Percentiles rank a stretch among this genome's conserved stretches.
phyloP scores from a whole-genome alignment of 2,113 vertebrate genomes.

The Stegastes partitus region DNA sequence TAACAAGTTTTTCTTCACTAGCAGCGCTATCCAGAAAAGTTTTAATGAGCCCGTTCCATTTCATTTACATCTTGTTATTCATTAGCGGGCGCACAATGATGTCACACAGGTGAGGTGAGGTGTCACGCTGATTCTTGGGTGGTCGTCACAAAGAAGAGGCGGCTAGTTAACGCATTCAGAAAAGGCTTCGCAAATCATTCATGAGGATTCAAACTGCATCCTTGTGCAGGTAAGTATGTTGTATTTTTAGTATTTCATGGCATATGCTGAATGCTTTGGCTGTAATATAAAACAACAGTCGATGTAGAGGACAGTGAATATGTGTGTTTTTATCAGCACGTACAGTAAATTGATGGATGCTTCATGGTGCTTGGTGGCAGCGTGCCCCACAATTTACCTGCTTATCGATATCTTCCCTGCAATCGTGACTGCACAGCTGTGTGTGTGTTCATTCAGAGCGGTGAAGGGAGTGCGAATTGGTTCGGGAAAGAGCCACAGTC shows the following conservation, averaged over 20 bases:
- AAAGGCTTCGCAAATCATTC: background rate
- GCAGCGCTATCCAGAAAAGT: background rate
- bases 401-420: constrained; percentile 7
- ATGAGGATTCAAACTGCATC: background rate
- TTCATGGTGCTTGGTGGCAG: background rate
- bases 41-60: background rate
- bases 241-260: too few relatives aligned
- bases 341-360: background rate
- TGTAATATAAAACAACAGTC: background rate
- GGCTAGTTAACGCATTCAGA: background rate
- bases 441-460: too few relatives aligned
- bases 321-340: background rate
- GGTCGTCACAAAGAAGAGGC: too few relatives aligned
- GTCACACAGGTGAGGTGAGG: background rate
- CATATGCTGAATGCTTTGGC: background rate
- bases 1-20: background rate
- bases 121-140: background rate
- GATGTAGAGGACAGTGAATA: background rate
- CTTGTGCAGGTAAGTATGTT: background rate
- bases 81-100: background rate
- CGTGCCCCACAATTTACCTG: background rate
- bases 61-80: background rate
- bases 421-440: too few relatives aligned
- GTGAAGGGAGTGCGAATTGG: background rate
- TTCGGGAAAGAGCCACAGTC: constrained; percentile 36